Evolutionary conservation across 2,113 vertebrate species (phyloP).

Genomic region (Coryphaenoides rupestris): DNA sequence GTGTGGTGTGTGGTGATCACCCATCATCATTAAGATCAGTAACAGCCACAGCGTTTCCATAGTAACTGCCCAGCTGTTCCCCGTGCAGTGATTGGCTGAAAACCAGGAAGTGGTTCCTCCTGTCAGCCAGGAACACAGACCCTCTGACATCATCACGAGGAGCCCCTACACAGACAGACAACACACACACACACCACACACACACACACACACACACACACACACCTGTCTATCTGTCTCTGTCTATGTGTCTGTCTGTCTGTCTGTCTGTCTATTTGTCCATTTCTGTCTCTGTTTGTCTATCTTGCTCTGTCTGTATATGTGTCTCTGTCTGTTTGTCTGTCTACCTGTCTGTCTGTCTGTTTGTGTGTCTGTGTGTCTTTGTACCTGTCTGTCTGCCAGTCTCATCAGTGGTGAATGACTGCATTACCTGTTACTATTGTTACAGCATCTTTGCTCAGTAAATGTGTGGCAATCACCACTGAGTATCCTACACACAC

Average conservation of each 20-base stretch:
- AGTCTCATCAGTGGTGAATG: neutral
- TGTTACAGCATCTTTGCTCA: conserved; percentile 48
- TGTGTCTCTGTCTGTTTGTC: neutral
- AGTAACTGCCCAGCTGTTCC: conserved; percentile 88
- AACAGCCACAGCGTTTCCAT: conserved; percentile 82
- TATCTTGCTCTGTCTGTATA: no score
- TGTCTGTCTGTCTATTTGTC: no score
- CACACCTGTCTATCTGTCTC: neutral
- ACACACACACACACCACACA: neutral
- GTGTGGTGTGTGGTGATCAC: conserved; percentile 58
- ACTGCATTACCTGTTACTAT: conserved; percentile 53
- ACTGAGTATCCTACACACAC: conserved; percentile 57
- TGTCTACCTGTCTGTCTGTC: neutral
- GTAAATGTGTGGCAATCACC: conserved; percentile 38
- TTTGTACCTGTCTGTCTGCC: no score
- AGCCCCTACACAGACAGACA: neutral
- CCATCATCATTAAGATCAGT: conserved; percentile 85
- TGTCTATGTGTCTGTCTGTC: neutral
- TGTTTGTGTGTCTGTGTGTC: no score
- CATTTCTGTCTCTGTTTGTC: neutral
- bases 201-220: no score
- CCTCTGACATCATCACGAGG: neutral
- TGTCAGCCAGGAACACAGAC: neutral
- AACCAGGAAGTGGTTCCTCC: conserved; percentile 42
- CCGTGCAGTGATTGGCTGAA: conserved; percentile 66